A percentile compares a stretch with the other conserved stretches of the same genome.
Conservation (phyloP, 64 coral and sea anemone genomes). For the Montipora cactus region DNA sequence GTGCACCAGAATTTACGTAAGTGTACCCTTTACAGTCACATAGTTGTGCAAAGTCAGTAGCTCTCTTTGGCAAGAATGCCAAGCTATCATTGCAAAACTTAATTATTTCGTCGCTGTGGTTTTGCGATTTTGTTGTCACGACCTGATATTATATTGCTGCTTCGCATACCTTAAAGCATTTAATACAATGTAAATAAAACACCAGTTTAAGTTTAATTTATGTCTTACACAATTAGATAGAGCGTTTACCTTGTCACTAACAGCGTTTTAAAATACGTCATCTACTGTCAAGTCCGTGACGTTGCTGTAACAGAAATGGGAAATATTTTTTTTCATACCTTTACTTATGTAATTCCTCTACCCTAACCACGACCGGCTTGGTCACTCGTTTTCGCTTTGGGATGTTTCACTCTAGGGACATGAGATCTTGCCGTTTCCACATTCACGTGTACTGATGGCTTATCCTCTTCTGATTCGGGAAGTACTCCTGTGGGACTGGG, state of each 20-base stretch:
- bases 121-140: no score
- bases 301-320: neutral
- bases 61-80: no score
- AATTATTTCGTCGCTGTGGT: no score
- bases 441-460: conserved; percentile 91
- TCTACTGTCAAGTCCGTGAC: neutral
- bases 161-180: no score
- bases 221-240: no score
- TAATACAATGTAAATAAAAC: no score
- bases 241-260: no score
- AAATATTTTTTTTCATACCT: conserved; percentile 25
- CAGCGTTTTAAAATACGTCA: neutral
- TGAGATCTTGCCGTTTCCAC: conserved; percentile 95
- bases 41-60: no score
- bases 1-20: neutral
- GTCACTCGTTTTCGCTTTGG: conserved; percentile 5
- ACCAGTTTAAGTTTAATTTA: no score
- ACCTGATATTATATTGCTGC: no score
- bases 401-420: conserved; percentile 63
- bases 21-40: neutral
- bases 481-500: conserved; percentile 9
- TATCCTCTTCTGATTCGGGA: conserved; percentile 63
- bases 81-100: no score
- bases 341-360: neutral
- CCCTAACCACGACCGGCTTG: conserved; percentile 33